Conservation (phyloP, 2,113 vertebrate species). For the Otus sunia region DNA sequence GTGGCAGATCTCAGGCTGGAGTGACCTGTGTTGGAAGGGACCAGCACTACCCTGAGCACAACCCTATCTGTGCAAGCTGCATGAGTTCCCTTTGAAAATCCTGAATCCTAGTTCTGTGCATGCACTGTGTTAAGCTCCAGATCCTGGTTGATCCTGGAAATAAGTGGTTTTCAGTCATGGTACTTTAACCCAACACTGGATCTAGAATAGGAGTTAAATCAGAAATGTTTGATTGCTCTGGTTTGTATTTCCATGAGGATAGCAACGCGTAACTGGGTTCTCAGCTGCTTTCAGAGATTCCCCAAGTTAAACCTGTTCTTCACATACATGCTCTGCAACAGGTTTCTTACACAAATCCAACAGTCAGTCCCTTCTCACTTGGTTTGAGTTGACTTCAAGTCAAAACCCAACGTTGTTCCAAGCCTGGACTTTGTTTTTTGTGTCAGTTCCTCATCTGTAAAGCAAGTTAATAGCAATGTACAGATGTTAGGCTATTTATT, state of each 20-base stretch:
- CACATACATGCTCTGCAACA: not conserved
- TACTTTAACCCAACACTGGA: not conserved
- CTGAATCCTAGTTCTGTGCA: not conserved
- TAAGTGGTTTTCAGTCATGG: not conserved
- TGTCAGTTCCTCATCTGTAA: not conserved
- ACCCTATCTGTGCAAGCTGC: not conserved
- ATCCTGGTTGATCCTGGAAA: not conserved
- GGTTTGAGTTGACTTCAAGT: not conserved
- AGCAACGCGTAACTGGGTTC: not conserved
- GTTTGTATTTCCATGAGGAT: not conserved
- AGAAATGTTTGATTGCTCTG: not conserved
- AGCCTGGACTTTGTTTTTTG: not conserved
- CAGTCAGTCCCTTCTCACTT: not conserved
- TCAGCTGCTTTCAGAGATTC: not conserved
- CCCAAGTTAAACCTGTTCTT: not conserved
- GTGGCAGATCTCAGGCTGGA: not conserved
- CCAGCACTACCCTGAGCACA: rapidly evolving
- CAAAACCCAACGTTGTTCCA: not conserved
- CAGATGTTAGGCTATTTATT: not conserved
- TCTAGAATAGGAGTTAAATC: not conserved
- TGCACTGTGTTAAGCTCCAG: not conserved
- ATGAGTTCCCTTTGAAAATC: not conserved
- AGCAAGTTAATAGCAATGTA: not conserved
- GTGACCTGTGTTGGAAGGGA: not conserved
- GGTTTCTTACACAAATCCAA: not conserved